Base-by-base conservation (phyloP, 2,797 vertebrate genomes). In the Gobio occitaniae region DNA sequence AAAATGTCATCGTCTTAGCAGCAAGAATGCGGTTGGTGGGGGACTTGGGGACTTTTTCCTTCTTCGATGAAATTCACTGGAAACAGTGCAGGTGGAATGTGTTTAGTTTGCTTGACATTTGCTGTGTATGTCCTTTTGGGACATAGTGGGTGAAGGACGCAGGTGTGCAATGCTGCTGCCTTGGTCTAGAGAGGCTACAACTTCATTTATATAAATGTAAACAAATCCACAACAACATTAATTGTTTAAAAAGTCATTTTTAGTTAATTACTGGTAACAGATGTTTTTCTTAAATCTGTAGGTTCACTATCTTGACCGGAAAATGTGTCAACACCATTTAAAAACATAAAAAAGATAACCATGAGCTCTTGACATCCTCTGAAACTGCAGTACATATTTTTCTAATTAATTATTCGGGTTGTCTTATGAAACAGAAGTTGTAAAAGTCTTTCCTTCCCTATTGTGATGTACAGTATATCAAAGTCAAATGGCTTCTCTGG, bases 21-120 rank as follows among this genome's bases (percentile, higher is more conserved):
- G 47, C 1, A 21, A 52, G 48, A 38, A 66, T 16, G 38, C 29
- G 15, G 72, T 29, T 76, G 48, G 32, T 38, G 16, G 25, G n/a
- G n/a, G 63, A 47, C 56, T 65, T 75, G 17, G 50, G 32, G 50
- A 76, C 59, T 47, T 59, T 68, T 65, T 29, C 36, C 32, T 36
- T 44, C 13, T 16, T 76, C 21, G 3, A 44, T 48, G 8, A 56
- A 76, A 41, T 68, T 16, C 36, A 70, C 47, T 17, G 50, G 29
- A 78, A 38, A 70, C n/a, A 76, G 32, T 70, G 50, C 72, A 84
- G 75, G 19, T 59, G 75, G 82, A 83, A 65, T 66, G 59, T 13
- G 29, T 83, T 82, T 61, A 36, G 25, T 41, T 72, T 52, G 29
- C 29, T 65, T 65, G 44, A 72, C 59, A 83, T 83, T 83, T 75